phyloP scores from a whole-genome alignment of 2,797 vertebrate species.

The Saxicola maurus region DNA sequence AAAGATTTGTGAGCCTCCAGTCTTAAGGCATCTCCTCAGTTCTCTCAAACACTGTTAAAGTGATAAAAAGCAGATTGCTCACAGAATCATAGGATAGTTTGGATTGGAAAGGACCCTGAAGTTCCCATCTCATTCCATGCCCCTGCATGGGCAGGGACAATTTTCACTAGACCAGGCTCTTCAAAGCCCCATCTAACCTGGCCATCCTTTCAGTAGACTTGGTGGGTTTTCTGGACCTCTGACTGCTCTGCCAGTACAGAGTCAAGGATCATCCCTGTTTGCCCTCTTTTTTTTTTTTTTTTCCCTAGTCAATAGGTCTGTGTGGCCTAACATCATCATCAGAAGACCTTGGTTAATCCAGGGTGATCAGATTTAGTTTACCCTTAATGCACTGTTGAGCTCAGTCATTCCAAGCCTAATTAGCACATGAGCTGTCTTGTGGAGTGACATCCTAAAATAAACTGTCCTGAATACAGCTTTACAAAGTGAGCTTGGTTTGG shows the following conservation, averaged over 20 bases:
- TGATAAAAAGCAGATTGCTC: background rate
- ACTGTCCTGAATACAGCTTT: conserved; percentile 2
- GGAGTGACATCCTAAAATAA: conserved; percentile 33
- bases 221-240: background rate
- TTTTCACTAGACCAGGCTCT: background rate
- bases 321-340: background rate
- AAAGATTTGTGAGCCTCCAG: background rate
- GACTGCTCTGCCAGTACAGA: background rate
- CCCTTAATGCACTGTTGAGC: conserved; percentile 30
- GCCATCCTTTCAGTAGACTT: background rate
- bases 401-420: conserved; percentile 31
- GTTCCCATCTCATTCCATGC: background rate
- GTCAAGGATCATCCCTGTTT: background rate
- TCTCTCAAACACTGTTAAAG: background rate
- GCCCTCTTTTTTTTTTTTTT: background rate
- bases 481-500: background rate
- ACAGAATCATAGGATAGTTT: background rate
- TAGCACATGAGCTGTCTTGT: conserved; percentile 33
- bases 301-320: background rate
- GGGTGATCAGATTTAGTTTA: conserved; percentile 47
- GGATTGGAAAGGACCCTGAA: background rate
- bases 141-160: background rate
- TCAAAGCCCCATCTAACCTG: background rate
- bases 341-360: conserved; percentile 35
- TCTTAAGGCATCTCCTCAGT: background rate